Evolutionary conservation across 1,140 invertebrate genomes (phyloP), one percentile per base, ranked within the genome.

Genomic region (Lerema accius): DNA sequence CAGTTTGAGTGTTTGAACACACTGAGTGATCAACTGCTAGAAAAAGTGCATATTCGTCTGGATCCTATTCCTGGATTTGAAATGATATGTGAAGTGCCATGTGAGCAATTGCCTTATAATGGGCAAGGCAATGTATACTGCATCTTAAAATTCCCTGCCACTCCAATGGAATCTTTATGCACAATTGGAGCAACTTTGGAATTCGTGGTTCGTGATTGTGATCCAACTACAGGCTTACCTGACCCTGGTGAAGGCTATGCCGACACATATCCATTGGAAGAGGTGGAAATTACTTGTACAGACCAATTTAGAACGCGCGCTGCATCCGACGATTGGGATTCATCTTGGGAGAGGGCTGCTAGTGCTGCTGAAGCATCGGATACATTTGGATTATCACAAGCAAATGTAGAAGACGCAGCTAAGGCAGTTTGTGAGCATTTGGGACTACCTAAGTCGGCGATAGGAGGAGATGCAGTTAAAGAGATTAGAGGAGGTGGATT

Each of bases 1-100:
- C 98, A 97, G 89, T 99, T 99, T 88, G 97, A 98, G 89, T 98
- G 97, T 85, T 92, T 96, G 9, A 99, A 99, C 89, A 99, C 99
- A 1, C 90, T 99, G 40, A 96, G 96, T 64, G 98, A 99, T 89
- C 98, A 99, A 83, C 88, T 99, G 2, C 91, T 99, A 51, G 97
- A 99, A 91, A 95, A 98, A 79, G 98, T 99, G 7, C 93, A 93
- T 40, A 96, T 99, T 14, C 94, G 96, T n/a, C 91, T 99, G 39
- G 97, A 99, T 68, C 88, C 94, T 19, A 92, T 94, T 0, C 95
- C 97, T 51, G 93, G 92, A 40, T 99, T 97, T 84, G 92, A 93
- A 35, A 87, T 97, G n/a, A 71, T 97, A 1, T 92, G 92, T 35
- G 94, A 95, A 75, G 92, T 99, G 45, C 93, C 94, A 0, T 97